These are phyloP conservation scores for Sitta europaea DNA, from an alignment of 2,113 vertebrate species.

Conservation along the genomic window DNA sequence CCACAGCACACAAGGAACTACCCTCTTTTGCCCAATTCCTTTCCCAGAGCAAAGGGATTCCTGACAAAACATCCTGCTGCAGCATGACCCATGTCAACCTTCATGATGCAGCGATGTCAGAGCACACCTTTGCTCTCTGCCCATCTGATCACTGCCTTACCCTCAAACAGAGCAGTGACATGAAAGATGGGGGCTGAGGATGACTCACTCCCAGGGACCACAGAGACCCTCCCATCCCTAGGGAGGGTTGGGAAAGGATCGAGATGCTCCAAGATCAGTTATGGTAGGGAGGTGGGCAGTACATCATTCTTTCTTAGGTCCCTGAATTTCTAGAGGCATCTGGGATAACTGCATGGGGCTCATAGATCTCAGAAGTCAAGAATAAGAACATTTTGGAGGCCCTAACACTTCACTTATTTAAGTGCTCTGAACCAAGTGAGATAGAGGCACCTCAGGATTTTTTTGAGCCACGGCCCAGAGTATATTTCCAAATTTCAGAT, in stretches of 20 bases:
- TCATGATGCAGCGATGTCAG: accelerated
- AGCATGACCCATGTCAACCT: accelerated
- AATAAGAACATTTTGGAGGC: neutral
- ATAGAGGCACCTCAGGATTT: neutral
- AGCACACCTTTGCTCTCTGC: neutral
- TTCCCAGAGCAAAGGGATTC: neutral
- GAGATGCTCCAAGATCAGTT: neutral
- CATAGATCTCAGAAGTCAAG: neutral
- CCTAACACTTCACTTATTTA: neutral
- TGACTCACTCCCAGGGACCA: slow-evolving; percentile 1
- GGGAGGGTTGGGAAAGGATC: neutral
- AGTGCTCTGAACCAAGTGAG: accelerated
- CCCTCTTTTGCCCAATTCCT: neutral
- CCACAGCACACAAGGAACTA: neutral
- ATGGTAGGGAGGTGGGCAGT: neutral
- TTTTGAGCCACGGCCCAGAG: accelerated
- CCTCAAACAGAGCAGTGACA: slow-evolving; percentile 19
- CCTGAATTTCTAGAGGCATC: neutral
- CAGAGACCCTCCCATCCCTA: neutral
- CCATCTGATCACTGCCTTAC: neutral
- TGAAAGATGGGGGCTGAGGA: neutral
- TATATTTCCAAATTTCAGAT: neutral
- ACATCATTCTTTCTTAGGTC: neutral
- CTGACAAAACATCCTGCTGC: neutral
- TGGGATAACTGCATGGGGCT: neutral